A percentile compares a stretch with the other conserved stretches of the same genome.
These are phyloP conservation scores for Babylonia areolata DNA, from an alignment of 1,140 invertebrate genomes.

Conservation along the genomic window DNA sequence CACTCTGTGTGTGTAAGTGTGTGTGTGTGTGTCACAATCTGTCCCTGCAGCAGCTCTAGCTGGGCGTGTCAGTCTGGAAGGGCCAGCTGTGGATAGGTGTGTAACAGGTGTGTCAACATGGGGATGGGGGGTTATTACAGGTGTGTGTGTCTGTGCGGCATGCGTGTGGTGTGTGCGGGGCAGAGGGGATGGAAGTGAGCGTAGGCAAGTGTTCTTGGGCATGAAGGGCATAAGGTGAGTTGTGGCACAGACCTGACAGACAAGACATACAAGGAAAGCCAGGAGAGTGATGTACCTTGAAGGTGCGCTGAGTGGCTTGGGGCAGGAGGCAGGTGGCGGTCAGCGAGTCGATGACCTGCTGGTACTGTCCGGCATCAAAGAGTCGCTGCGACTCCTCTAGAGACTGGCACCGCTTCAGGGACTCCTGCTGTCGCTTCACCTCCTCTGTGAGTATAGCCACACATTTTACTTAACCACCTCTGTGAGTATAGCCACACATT, in stretches of 20 bases:
- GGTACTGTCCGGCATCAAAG: conserved; percentile 70
- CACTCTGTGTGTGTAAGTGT: no score
- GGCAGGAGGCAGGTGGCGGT: conserved; percentile 63
- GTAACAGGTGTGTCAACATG: no score
- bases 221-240: no score
- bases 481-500: background rate
- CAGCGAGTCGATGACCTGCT: conserved; percentile 73
- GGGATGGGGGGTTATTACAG: no score
- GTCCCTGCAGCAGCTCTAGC: conserved; percentile 83
- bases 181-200: no score
- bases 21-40: conserved; percentile 78
- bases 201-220: no score
- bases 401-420: conserved; percentile 72
- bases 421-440: conserved; percentile 67
- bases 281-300: conserved; percentile 18
- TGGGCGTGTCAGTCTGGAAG: conserved; percentile 78
- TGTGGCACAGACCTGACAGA: no score
- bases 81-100: background rate
- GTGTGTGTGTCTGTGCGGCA: no score
- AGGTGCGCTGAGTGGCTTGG: background rate
- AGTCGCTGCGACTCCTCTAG: conserved; percentile 75
- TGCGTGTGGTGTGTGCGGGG: no score
- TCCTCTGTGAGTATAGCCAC: conserved; percentile 46
- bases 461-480: background rate
- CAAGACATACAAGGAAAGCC: no score